Base-by-base conservation (phyloP, 2,797 vertebrate genomes). In the Bradypus variegatus region DNA sequence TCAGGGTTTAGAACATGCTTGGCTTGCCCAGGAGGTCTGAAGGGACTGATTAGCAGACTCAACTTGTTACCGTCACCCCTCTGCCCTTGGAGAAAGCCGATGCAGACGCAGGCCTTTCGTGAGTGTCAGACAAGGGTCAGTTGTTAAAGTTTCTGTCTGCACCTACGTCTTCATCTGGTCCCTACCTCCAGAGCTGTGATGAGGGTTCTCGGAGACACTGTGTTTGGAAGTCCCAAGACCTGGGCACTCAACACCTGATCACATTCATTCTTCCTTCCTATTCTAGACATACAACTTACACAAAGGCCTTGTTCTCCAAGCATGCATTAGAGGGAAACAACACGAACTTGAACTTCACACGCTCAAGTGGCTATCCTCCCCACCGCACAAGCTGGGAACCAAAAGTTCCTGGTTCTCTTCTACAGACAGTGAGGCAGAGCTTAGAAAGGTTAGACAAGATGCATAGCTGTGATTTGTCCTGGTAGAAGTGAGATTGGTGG, bases 211-310 rank as follows among this genome's bases (percentile, higher is more conserved):
- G 13, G 19, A 21, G 38, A 64, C 3, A 16, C 9, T 6, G 7
- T 2, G 5, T 41, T 12, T 1, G 48, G 38, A 73, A 21, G 23
- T 6, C 12, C 4, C 13, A 23, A 67, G n/a, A 5, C 21, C 5
- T 10, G 7, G 36, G 31, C 21, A 1, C 53, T 45, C 41, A 3
- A 12, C 6, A 27, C 25, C 25, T 1, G 29, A n/a, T 6, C 1
- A 15, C 6, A 50, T 36, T 70, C 27, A 14, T 19, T 31, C 53
- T 29, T 29, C 77, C 38, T 79, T 50, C 62, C 62, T 58, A n/a
- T 21, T 70, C 16, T 12, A 12, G 33, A 27, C 5, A 2, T 12
- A 8, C 2, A 38, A 29, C 50, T 41, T 18, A 58, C 41, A 14
- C 53, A 62, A 14, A 38, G 11, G 31, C 53, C 67, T 83, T 45